phyloP scores from a whole-genome alignment of 2,797 vertebrate species.

The Pelobates cultripes region DNA sequence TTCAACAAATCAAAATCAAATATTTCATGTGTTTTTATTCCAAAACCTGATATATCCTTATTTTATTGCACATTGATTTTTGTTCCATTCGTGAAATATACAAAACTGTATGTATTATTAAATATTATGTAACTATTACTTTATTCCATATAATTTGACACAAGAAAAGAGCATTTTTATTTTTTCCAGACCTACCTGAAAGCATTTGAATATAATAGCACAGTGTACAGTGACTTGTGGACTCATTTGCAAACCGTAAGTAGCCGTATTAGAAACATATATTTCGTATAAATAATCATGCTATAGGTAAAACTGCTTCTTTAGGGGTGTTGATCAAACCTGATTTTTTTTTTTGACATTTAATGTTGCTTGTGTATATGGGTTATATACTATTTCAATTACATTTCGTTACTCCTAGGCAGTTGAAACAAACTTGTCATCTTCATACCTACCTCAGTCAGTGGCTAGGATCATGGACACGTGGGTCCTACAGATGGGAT shows the following conservation, averaged over 20 bases:
- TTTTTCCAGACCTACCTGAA: conserved; percentile 84
- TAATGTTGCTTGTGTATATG: no score
- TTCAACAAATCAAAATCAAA: not conserved
- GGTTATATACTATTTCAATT: not conserved
- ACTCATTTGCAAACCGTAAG: conserved; percentile 79
- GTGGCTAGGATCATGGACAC: conserved; percentile 86
- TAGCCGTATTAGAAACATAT: not conserved
- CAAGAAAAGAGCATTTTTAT: not conserved
- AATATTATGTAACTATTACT: not conserved
- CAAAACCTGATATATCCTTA: no score
- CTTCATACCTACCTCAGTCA: conserved; percentile 63
- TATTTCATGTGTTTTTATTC: no score
- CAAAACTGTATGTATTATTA: not conserved
- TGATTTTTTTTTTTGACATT: no score
- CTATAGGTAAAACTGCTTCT: no score
- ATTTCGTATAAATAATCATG: no score
- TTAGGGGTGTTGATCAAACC: no score
- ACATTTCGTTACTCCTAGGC: conserved; percentile 69
- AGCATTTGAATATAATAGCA: conserved; percentile 77
- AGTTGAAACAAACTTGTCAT: conserved; percentile 46
- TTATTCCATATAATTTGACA: not conserved
- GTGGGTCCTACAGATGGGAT: conserved; percentile 97
- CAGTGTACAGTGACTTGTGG: conserved; percentile 84
- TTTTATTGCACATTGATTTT: no score
- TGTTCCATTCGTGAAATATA: not conserved